Evolutionary conservation across 2,797 vertebrate genomes (phyloP).

Genomic region (Eidolon dupreanum): DNA sequence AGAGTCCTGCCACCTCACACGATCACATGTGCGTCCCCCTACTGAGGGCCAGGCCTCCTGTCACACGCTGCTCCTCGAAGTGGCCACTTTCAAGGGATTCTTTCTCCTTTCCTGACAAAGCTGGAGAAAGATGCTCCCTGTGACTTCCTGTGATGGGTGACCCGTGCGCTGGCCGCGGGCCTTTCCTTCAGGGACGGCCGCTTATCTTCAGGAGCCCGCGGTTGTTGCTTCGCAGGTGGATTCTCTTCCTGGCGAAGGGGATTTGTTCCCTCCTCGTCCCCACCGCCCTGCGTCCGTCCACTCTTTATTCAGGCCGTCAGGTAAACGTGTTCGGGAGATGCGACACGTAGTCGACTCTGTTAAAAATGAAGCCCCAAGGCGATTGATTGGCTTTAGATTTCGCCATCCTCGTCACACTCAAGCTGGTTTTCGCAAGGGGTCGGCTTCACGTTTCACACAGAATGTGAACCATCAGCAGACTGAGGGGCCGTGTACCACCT

Average conservation of each 20-base stretch:
- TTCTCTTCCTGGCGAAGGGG: background rate
- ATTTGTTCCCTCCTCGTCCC: background rate
- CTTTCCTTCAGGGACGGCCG: too few species aligned
- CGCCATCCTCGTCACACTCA: background rate
- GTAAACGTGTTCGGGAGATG: background rate
- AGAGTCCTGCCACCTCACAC: too few species aligned
- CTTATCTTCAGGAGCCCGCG: background rate
- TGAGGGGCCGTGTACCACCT: background rate
- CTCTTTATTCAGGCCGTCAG: background rate
- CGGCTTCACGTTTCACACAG: background rate
- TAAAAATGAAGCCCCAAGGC: background rate
- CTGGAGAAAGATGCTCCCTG: too few species aligned
- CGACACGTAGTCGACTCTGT: background rate
- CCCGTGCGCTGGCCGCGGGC: too few species aligned
- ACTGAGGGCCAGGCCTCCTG: background rate
- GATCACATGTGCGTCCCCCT: background rate
- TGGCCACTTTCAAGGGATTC: background rate
- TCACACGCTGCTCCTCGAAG: background rate
- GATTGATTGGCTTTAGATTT: background rate
- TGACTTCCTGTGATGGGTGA: background rate
- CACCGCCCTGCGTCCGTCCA: background rate
- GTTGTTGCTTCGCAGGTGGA: background rate
- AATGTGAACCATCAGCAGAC: background rate
- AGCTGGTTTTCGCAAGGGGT: background rate
- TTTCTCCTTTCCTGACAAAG: background rate